Percentiles rank a stretch among this genome's conserved stretches.
phyloP scores from a whole-genome alignment of 2,797 vertebrate genomes.

The Epinephelus malabaricus region DNA sequence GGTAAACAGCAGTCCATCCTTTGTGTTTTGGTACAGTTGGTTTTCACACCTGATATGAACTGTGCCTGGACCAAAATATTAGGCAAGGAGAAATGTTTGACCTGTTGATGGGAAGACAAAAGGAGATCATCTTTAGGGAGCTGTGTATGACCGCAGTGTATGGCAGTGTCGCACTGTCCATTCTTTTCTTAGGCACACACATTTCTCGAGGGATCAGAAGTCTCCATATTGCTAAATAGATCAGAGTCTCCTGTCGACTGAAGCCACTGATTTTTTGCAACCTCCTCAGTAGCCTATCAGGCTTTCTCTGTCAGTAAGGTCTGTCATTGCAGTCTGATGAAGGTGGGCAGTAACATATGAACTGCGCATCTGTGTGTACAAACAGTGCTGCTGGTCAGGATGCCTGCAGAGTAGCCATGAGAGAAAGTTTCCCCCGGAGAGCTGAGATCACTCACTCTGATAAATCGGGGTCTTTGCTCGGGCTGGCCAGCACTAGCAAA shows the following conservation, averaged over 20 bases:
- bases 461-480: slow-evolving; percentile 55
- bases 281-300: not conserved
- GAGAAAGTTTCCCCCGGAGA: slow-evolving; percentile 25
- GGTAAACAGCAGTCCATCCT: too few species aligned
- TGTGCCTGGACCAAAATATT: not conserved
- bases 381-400: slow-evolving; percentile 26
- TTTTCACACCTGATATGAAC: too few species aligned
- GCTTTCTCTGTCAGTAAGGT: not conserved
- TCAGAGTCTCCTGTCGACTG: not conserved
- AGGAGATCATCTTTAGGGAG: not conserved
- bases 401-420: slow-evolving; percentile 6
- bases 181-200: not conserved
- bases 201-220: not conserved
- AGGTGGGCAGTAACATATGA: slow-evolving; percentile 27
- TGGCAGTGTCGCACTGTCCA: not conserved
- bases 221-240: not conserved
- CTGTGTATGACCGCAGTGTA: not conserved
- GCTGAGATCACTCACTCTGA: slow-evolving; percentile 58
- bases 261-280: not conserved
- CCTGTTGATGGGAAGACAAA: not conserved
- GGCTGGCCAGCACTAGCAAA: slow-evolving; percentile 52
- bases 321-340: not conserved
- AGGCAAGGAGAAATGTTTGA: not conserved
- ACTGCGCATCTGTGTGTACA: not conserved
- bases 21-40: too few species aligned